Evolutionary conservation across 2,113 vertebrate species (phyloP).

Genomic region (Genyomyrus donnyi): DNA sequence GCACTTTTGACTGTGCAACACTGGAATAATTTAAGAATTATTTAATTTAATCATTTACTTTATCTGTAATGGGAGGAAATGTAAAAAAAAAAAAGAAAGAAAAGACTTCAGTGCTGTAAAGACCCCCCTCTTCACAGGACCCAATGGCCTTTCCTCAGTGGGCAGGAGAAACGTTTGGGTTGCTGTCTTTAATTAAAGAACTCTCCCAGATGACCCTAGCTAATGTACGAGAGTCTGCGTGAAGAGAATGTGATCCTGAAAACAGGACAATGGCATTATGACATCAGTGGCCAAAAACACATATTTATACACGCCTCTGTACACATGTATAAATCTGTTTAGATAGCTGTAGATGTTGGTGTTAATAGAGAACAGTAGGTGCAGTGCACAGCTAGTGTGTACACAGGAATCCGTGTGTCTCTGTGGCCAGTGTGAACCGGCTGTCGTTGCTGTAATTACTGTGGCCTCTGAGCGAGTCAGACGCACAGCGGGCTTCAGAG

Average conservation of each 20-base stretch:
- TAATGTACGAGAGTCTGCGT: neutral
- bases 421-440: neutral
- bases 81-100: neutral
- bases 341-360: neutral
- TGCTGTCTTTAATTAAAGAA: slow-evolving; percentile 20
- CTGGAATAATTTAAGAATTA: no score
- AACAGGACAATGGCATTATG: neutral
- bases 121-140: neutral
- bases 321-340: neutral
- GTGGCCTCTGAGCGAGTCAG: neutral
- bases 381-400: neutral
- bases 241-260: neutral
- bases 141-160: neutral
- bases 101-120: neutral
- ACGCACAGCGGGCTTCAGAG: neutral
- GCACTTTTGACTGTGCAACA: no score
- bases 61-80: neutral
- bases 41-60: no score
- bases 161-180: slow-evolving; percentile 18
- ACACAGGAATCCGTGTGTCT: neutral
- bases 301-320: neutral
- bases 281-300: neutral
- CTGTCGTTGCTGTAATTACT: neutral
- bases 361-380: neutral
- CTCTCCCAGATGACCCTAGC: neutral